These are phyloP conservation scores for Trichonephila clavata DNA, from an alignment of 1,140 invertebrate genomes.

Conservation along the genomic window DNA sequence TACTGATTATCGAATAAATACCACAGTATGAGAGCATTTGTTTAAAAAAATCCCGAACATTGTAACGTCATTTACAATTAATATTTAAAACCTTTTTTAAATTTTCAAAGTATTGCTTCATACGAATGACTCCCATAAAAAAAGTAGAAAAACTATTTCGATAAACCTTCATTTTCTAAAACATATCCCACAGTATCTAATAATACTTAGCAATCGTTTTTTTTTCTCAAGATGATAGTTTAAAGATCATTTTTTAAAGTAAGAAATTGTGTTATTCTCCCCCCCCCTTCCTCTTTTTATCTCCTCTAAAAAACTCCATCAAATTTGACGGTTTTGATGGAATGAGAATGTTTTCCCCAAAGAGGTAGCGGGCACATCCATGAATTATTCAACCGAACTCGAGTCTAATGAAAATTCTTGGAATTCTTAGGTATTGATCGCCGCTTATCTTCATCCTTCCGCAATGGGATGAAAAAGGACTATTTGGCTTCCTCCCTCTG, in stretches of 20 bases:
- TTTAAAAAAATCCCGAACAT: no score
- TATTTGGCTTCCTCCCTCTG: neutral
- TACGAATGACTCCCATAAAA: neutral
- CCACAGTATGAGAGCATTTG: no score
- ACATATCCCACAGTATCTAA: neutral
- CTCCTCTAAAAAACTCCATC: neutral
- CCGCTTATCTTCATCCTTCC: neutral
- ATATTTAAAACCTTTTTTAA: neutral
- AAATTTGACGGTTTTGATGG: neutral
- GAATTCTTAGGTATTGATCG: constrained; percentile 33
- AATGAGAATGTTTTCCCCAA: neutral
- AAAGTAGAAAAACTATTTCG: neutral
- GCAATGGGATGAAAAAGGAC: neutral
- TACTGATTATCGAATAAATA: no score
- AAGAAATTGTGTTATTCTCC: neutral
- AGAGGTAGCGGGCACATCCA: neutral
- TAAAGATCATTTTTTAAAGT: neutral
- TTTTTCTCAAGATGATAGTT: neutral
- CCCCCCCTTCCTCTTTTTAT: neutral
- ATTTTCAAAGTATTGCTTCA: neutral
- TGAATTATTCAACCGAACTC: constrained; percentile 16
- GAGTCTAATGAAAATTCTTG: constrained; percentile 46
- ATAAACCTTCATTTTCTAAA: neutral
- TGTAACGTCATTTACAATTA: no score
- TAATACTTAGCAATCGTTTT: neutral